Evolutionary conservation across 1,140 invertebrate species (phyloP).

Genomic region (Psix sp.): DNA sequence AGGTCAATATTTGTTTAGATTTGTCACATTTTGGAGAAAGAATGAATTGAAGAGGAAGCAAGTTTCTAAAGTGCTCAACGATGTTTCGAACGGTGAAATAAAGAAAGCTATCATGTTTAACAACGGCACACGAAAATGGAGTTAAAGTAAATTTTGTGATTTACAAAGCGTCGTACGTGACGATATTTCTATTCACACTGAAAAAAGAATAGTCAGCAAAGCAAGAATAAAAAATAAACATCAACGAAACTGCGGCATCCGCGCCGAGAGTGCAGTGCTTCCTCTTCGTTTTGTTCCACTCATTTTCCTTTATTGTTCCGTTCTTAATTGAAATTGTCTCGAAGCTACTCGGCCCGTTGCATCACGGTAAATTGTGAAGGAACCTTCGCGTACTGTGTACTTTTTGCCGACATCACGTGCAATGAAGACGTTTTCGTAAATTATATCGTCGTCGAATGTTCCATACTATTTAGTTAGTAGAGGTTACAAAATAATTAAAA

Average conservation of each 20-base stretch:
- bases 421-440: constrained; percentile 37
- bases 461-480: constrained; percentile 31
- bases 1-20: constrained; percentile 28
- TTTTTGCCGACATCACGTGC: constrained; percentile 44
- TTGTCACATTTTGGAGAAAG: neutral
- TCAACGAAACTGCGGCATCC: constrained; percentile 33
- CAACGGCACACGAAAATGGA: constrained; percentile 28
- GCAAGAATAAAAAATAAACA: constrained; percentile 27
- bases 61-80: constrained; percentile 12
- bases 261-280: constrained; percentile 34
- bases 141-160: constrained; percentile 46
- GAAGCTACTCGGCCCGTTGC: constrained; percentile 32
- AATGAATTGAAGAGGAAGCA: constrained; percentile 22
- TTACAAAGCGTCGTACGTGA: constrained; percentile 50
- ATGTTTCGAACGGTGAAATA: constrained; percentile 29
- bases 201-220: constrained; percentile 33
- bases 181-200: constrained; percentile 48
- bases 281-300: constrained; percentile 51
- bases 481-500: constrained; percentile 12
- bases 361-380: constrained; percentile 49
- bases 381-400: constrained; percentile 43
- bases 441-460: constrained; percentile 48
- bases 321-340: constrained; percentile 60
- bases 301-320: constrained; percentile 57
- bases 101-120: constrained; percentile 51